Evolutionary conservation across 2,797 vertebrate genomes (phyloP).

Genomic region (Coranthus polyacanthus): DNA sequence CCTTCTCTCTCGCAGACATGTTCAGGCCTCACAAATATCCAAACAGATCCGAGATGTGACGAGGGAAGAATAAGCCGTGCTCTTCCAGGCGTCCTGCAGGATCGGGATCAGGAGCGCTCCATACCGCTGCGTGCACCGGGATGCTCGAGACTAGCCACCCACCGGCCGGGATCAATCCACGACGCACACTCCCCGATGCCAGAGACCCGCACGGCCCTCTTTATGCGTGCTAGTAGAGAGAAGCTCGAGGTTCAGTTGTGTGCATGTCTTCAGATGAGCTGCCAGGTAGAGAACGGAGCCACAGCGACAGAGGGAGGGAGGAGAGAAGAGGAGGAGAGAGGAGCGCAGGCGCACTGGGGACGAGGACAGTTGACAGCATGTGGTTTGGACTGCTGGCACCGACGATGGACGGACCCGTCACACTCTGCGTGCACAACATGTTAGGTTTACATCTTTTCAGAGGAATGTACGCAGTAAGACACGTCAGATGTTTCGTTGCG

Average conservation of each 20-base stretch:
- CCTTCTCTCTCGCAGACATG: slow-evolving; percentile 93
- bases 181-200: no score
- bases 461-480: background rate
- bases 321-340: background rate
- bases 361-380: slow-evolving; percentile 3
- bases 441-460: background rate
- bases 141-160: slow-evolving; percentile 15
- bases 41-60: slow-evolving; percentile 42
- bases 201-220: slow-evolving; percentile 3
- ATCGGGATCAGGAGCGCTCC: slow-evolving; percentile 71
- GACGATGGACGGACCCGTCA: background rate
- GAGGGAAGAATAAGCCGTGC: slow-evolving; percentile 49
- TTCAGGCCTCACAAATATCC: slow-evolving; percentile 64
- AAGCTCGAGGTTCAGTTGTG: slow-evolving; percentile 26
- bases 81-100: slow-evolving; percentile 31
- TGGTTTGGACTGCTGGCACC: slow-evolving; percentile 14
- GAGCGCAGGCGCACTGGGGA: slow-evolving; percentile 67
- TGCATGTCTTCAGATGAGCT: slow-evolving; percentile 35
- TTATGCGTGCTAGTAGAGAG: background rate
- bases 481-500: no score
- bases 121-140: slow-evolving; percentile 32
- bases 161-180: slow-evolving; percentile 6
- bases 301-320: slow-evolving; percentile 2
- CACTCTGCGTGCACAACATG: background rate
- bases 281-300: slow-evolving; percentile 42